Conservation (phyloP, 2,797 vertebrate species). For the Podarcis lilfordi region DNA sequence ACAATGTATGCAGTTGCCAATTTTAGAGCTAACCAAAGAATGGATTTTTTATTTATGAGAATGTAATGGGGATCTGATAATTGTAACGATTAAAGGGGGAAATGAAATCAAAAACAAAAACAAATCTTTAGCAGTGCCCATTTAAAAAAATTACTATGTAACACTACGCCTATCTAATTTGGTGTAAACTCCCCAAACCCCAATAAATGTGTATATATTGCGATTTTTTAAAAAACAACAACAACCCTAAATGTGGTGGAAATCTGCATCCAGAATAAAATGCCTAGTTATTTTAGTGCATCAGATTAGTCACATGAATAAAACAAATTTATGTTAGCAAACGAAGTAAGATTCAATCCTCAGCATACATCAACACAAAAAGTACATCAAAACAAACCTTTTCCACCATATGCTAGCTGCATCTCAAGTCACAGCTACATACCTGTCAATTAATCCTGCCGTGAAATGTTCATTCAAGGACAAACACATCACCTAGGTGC, state of each 20-base stretch:
- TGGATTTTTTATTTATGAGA: slow-evolving; percentile 17
- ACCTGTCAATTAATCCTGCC: background rate
- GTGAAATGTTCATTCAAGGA: background rate
- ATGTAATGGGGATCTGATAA: slow-evolving; percentile 39
- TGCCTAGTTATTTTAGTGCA: slow-evolving; percentile 14
- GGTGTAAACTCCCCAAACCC: background rate
- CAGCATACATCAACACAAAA: slow-evolving; percentile 2
- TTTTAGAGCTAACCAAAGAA: slow-evolving; percentile 43
- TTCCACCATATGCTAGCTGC: background rate
- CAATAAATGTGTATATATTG: background rate
- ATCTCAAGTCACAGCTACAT: slow-evolving; percentile 13
- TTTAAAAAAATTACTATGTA: background rate
- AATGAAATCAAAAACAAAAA: slow-evolving; percentile 34
- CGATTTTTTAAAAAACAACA: fast-evolving
- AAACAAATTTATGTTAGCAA: background rate
- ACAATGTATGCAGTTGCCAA: slow-evolving; percentile 9
- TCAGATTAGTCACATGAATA: background rate
- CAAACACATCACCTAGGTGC: too few species aligned
- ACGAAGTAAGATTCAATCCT: background rate
- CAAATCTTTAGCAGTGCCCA: background rate
- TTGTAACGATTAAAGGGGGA: background rate
- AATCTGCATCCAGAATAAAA: background rate
- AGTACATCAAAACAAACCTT: slow-evolving; percentile 21
- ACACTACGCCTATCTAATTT: background rate
- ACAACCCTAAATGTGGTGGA: background rate